Conservation (phyloP, 2,797 vertebrate genomes). For the Centropyge bicolor region DNA sequence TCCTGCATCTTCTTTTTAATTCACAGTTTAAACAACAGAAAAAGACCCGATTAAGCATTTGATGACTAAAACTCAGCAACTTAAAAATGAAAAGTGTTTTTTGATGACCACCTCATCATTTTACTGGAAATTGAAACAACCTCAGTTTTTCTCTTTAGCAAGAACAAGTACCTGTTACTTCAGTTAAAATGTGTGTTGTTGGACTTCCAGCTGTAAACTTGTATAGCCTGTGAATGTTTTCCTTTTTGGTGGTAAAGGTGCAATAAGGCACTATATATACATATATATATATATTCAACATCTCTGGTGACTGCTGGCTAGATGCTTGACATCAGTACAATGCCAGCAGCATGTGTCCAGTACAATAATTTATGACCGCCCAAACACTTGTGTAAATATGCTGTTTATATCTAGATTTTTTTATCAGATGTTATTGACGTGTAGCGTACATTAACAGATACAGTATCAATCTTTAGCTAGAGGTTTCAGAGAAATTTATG, state of each 20-base stretch:
- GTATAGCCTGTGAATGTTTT: slow-evolving; percentile 78
- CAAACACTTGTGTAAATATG: slow-evolving; percentile 90
- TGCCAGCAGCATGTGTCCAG: slow-evolving; percentile 66
- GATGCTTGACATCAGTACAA: slow-evolving; percentile 37
- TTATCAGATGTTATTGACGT: slow-evolving; percentile 89
- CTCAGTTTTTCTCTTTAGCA: slow-evolving; percentile 39
- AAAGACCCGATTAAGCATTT: slow-evolving; percentile 21
- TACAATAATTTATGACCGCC: slow-evolving; percentile 74
- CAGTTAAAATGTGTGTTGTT: slow-evolving; percentile 19
- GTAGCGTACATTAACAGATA: slow-evolving; percentile 89
- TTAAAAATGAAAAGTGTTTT: slow-evolving; percentile 11
- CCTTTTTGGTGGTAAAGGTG: slow-evolving; percentile 52
- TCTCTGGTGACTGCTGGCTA: slow-evolving; percentile 53
- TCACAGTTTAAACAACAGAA: slow-evolving; percentile 26
- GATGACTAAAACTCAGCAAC: slow-evolving; percentile 2
- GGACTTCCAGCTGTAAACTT: slow-evolving; percentile 74
- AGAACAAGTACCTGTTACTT: slow-evolving; percentile 39
- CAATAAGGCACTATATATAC: slow-evolving; percentile 35
- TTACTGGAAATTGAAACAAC: slow-evolving; percentile 36
- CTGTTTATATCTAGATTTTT: slow-evolving; percentile 91
- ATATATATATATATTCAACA: slow-evolving; percentile 32
- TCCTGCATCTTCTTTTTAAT: slow-evolving; percentile 4
- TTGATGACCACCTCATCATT: slow-evolving; percentile 7
- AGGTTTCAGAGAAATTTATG: slow-evolving; percentile 81
- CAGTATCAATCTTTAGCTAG: slow-evolving; percentile 88